phyloP scores from a whole-genome alignment of 1,140 invertebrate species.

The Calliopsis andreniformis region DNA sequence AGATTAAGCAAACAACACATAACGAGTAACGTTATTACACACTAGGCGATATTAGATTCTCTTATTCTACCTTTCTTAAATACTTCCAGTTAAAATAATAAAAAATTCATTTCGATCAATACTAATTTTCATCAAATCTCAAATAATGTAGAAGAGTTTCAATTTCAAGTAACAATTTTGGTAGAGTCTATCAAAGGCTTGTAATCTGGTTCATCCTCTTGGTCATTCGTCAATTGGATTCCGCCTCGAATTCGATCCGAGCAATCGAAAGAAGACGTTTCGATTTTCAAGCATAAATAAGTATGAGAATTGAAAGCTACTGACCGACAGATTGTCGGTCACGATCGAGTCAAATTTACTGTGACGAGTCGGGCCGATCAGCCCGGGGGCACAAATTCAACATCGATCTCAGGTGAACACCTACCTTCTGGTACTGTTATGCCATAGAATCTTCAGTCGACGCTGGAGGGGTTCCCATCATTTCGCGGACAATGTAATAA shows the following conservation, averaged over 20 bases:
- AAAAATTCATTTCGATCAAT: too few species aligned
- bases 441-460: conserved; percentile 27
- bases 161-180: not conserved
- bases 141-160: too few species aligned
- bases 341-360: conserved; percentile 52
- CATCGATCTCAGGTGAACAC: conserved; percentile 28
- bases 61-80: too few species aligned
- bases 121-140: too few species aligned
- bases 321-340: conserved; percentile 31
- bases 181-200: not conserved
- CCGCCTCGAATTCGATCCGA: conserved; percentile 29
- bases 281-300: conserved; percentile 34
- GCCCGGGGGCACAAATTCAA: conserved; percentile 31
- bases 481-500: conserved; percentile 27
- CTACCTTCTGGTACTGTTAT: conserved; percentile 43
- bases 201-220: not conserved
- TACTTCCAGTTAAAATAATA: too few species aligned
- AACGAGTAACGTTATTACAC: too few species aligned
- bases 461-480: conserved; percentile 22
- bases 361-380: conserved; percentile 52
- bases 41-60: too few species aligned
- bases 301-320: conserved; percentile 41
- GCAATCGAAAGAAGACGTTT: conserved; percentile 22
- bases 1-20: too few species aligned
- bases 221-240: conserved; percentile 1